A percentile compares a stretch with the other conserved stretches of the same genome.
These are phyloP conservation scores for Plectrocnemia conspersa DNA, from an alignment of 1,140 invertebrate genomes.

Conservation along the genomic window DNA sequence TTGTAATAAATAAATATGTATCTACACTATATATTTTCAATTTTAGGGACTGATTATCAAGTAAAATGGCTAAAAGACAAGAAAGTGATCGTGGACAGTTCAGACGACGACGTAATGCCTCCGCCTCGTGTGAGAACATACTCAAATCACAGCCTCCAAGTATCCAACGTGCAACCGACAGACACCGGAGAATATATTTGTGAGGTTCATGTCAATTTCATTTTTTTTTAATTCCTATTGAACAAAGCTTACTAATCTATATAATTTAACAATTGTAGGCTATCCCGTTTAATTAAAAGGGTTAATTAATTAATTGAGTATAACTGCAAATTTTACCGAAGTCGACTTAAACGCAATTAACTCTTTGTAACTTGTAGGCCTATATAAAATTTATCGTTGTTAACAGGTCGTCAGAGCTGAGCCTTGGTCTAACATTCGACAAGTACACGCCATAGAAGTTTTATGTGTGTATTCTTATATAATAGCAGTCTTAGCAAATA, in stretches of 20 bases:
- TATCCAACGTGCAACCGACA: slow-evolving; percentile 54
- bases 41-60: slow-evolving; percentile 36
- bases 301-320: slow-evolving; percentile 28
- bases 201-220: slow-evolving; percentile 40
- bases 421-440: slow-evolving; percentile 56
- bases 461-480: slow-evolving; percentile 56
- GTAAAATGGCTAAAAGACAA: slow-evolving; percentile 53
- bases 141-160: slow-evolving; percentile 66
- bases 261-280: not conserved
- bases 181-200: slow-evolving; percentile 74
- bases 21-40: too few species aligned
- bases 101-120: slow-evolving; percentile 44
- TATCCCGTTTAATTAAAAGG: slow-evolving; percentile 8
- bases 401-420: slow-evolving; percentile 49
- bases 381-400: slow-evolving; percentile 12
- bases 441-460: slow-evolving; percentile 70
- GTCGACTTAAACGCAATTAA: not conserved
- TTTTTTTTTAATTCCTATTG: slow-evolving; percentile 1
- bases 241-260: not conserved
- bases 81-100: slow-evolving; percentile 59
- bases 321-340: slow-evolving; percentile 9
- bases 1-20: too few species aligned
- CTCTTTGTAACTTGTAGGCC: not conserved
- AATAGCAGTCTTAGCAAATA: slow-evolving; percentile 1
- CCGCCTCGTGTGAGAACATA: slow-evolving; percentile 58